These are phyloP conservation scores for Pristionchus entomophagus DNA, from an alignment of 2,888 invertebrate genomes.

Conservation along the genomic window DNA sequence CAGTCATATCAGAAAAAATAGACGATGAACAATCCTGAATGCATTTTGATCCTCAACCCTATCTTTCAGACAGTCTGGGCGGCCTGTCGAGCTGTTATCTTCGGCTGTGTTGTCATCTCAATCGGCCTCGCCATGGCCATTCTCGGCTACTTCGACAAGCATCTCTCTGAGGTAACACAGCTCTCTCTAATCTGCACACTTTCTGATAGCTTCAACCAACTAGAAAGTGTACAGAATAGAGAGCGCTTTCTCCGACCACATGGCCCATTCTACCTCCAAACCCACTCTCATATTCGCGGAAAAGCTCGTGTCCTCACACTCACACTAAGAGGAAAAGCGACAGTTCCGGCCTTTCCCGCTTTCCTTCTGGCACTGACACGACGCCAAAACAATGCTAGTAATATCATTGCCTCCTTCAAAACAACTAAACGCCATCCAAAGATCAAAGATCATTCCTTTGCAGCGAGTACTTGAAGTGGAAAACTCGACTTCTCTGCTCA, in stretches of 20 bases:
- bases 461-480: neutral
- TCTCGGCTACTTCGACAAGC: slow-evolving; percentile 81
- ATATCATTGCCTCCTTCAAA: neutral
- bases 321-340: neutral
- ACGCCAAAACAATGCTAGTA: neutral
- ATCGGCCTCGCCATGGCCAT: slow-evolving; percentile 94
- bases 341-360: neutral
- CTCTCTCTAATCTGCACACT: neutral
- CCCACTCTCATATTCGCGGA: neutral
- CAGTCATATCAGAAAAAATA: too few relatives aligned
- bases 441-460: neutral
- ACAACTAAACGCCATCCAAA: neutral
- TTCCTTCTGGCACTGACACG: neutral
- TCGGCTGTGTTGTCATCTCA: slow-evolving; percentile 89
- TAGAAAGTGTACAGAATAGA: too few relatives aligned
- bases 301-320: neutral
- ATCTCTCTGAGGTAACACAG: slow-evolving; percentile 67
- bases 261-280: neutral
- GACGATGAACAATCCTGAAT: too few relatives aligned
- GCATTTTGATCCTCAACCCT: too few relatives aligned
- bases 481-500: neutral
- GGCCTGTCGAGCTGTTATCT: slow-evolving; percentile 90
- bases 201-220: neutral
- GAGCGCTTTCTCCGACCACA: too few relatives aligned
- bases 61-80: slow-evolving; percentile 84